A percentile compares a stretch with the other conserved stretches of the same genome.
Evolutionary conservation across 2,797 vertebrate species (phyloP).

Genomic region (Peromyscus aztecus): DNA sequence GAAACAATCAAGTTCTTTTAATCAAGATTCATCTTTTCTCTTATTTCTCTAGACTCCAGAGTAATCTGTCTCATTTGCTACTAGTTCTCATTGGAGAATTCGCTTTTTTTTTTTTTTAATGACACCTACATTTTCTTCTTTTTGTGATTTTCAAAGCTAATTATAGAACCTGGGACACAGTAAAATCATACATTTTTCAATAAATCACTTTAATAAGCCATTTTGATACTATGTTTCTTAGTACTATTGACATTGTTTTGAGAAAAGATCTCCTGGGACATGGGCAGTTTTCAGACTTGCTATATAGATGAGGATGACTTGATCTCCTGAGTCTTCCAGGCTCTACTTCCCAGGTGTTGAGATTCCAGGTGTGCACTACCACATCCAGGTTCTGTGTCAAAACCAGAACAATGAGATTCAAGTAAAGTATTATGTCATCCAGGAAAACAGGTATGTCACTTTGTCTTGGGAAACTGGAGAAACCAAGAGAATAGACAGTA

Average conservation of each 20-base stretch:
- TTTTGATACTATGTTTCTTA: neutral
- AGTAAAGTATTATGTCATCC: neutral
- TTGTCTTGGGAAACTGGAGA: neutral
- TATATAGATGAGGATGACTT: neutral
- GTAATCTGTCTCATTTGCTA: too few relatives aligned
- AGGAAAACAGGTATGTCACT: neutral
- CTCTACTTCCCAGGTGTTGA: neutral
- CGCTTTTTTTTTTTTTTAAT: neutral
- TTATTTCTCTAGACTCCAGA: neutral
- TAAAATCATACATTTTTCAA: slow-evolving; percentile 35
- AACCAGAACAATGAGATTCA: neutral
- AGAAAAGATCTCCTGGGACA: neutral
- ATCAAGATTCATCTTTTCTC: neutral
- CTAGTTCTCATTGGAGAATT: neutral
- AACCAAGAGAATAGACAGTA: neutral
- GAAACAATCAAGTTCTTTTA: slow-evolving; percentile 20
- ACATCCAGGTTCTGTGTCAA: too few relatives aligned
- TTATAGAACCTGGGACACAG: neutral
- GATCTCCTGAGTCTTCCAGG: neutral
- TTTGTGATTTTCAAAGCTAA: neutral
- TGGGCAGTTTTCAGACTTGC: neutral
- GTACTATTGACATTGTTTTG: neutral
- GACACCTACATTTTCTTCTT: neutral
- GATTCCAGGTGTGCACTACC: too few relatives aligned
- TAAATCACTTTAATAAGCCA: slow-evolving; percentile 20